phyloP scores from a whole-genome alignment of 2,888 invertebrate genomes.

The Hydraecia micacea region DNA sequence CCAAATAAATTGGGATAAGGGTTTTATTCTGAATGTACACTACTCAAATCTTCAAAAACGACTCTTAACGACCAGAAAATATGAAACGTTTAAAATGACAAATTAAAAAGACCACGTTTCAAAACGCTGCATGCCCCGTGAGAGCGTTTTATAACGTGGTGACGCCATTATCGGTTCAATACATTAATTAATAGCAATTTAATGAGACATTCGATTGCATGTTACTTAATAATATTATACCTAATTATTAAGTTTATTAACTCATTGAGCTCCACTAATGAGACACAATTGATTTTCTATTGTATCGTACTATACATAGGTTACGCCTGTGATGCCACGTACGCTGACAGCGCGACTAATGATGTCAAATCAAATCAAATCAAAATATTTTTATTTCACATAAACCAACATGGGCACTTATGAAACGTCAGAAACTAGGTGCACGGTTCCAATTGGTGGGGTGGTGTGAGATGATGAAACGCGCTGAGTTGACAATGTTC shows the following conservation, averaged over 20 bases:
- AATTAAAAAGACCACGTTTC: not conserved
- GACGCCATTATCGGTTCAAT: conserved; percentile 12
- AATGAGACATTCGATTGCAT: conserved; percentile 11
- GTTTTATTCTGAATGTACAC: not conserved
- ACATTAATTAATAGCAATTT: conserved; percentile 30
- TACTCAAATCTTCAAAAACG: not conserved
- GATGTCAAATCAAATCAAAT: too few relatives aligned
- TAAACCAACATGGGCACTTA: too few relatives aligned
- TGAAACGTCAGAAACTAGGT: too few relatives aligned
- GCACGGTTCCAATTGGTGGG: too few relatives aligned
- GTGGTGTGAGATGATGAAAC: not conserved
- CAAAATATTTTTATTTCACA: too few relatives aligned
- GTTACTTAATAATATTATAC: not conserved
- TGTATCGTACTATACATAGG: too few relatives aligned
- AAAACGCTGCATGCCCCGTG: not conserved
- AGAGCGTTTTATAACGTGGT: not conserved
- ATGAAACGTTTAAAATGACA: not conserved
- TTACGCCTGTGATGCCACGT: not conserved
- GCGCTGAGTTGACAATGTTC: not conserved
- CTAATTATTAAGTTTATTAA: conserved; percentile 12
- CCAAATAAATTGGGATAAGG: not conserved
- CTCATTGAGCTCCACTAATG: too few relatives aligned
- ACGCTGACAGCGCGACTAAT: not conserved
- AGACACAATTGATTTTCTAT: too few relatives aligned
- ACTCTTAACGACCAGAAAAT: not conserved